These are phyloP conservation scores for Pontoporia blainvillei DNA, from an alignment of 2,113 vertebrate genomes.

Conservation along the genomic window DNA sequence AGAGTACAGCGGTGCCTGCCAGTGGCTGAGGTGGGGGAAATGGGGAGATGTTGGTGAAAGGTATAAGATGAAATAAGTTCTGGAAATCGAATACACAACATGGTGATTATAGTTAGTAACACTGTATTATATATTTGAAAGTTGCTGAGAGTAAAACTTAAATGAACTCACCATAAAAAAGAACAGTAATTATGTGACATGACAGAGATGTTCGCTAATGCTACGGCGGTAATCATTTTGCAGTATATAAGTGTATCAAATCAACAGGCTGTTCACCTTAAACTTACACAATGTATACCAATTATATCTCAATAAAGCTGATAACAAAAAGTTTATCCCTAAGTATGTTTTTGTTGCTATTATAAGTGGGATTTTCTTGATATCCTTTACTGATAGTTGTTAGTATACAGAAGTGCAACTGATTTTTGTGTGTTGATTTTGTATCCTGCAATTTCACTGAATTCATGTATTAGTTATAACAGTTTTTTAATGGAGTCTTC, in stretches of 20 bases:
- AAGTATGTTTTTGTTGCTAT: not conserved
- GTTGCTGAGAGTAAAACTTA: not conserved
- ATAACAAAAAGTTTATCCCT: not conserved
- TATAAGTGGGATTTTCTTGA: not conserved
- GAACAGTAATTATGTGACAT: not conserved
- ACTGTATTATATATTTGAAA: not conserved
- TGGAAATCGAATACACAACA: not conserved
- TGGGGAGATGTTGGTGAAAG: not conserved
- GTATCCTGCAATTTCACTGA: not conserved
- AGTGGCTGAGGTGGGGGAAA: not conserved
- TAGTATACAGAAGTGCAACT: not conserved
- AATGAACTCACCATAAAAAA: not conserved
- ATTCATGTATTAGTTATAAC: not conserved
- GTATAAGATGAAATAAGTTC: not conserved
- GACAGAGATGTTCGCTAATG: not conserved
- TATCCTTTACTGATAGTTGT: not conserved
- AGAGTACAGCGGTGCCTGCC: not conserved
- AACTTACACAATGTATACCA: not conserved
- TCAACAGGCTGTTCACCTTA: not conserved
- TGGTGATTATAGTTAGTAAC: not conserved
- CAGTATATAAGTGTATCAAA: not conserved
- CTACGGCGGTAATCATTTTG: not conserved
- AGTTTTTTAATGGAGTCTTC: not conserved
- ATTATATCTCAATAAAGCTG: not conserved
- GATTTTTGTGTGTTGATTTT: not conserved